Percentiles rank a stretch among this genome's conserved stretches.
Evolutionary conservation across 2,797 vertebrate genomes (phyloP).

Genomic region (Halcyon leucocephala): DNA sequence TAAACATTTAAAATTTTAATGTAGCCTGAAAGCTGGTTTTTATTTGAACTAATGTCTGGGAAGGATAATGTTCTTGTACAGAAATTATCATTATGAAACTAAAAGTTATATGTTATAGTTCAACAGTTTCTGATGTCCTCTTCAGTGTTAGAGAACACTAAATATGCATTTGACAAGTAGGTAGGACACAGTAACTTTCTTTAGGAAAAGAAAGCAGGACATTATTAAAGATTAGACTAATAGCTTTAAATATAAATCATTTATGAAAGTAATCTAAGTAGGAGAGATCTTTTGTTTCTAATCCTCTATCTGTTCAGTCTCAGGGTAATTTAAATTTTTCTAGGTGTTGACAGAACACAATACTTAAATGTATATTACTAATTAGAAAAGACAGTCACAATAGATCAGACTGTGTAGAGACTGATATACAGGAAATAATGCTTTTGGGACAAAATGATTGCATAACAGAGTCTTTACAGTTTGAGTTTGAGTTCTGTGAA

Average conservation of each 20-base stretch:
- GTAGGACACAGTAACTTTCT: not conserved
- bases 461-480: not conserved
- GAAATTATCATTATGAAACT: not conserved
- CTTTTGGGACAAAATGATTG: not conserved
- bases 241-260: not conserved
- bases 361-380: not conserved
- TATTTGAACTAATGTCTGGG: slow-evolving; percentile 1
- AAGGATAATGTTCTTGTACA: not conserved
- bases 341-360: not conserved
- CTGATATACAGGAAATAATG: not conserved
- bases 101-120: not conserved
- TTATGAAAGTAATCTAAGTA: not conserved
- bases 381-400: not conserved
- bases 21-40: not conserved
- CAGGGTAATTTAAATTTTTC: not conserved
- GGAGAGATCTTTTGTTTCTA: not conserved
- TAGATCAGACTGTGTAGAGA: not conserved
- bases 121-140: not conserved
- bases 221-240: not conserved
- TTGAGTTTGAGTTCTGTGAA: not conserved
- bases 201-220: not conserved
- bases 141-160: not conserved
- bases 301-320: not conserved
- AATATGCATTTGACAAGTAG: not conserved
- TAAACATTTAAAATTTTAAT: slow-evolving; percentile 48